phyloP scores from a whole-genome alignment of 2,797 vertebrate genomes.

The Gymnopithys bicolor region DNA sequence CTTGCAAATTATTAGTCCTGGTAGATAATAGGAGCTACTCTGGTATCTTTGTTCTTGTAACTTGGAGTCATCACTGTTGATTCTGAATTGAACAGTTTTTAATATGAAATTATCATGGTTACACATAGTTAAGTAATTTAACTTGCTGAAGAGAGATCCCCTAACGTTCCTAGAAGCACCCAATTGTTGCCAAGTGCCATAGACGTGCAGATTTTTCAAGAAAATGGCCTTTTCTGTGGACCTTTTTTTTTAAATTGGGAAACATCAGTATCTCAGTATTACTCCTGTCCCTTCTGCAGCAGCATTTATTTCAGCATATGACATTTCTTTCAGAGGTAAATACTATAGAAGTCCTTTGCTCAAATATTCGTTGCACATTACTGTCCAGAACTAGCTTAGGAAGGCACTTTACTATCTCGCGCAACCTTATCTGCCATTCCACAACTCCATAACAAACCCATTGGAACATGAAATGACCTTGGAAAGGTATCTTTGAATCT shows the following conservation, averaged over 20 bases:
- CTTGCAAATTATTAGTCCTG: neutral
- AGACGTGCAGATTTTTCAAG: neutral
- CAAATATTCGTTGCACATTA: constrained; percentile 51
- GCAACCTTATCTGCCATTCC: constrained; percentile 39
- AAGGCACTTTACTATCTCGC: constrained; percentile 54
- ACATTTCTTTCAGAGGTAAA: neutral
- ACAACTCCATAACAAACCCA: constrained; percentile 36
- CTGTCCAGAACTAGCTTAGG: constrained; percentile 59
- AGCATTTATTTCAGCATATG: neutral
- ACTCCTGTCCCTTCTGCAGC: neutral
- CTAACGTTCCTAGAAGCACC: neutral
- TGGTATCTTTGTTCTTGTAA: neutral
- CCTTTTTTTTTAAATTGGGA: neutral
- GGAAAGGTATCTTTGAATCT: constrained; percentile 43
- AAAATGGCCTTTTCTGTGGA: neutral
- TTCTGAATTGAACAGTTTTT: neutral
- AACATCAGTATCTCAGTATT: neutral
- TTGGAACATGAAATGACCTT: constrained; percentile 50
- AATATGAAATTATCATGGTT: neutral
- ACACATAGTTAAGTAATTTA: neutral
- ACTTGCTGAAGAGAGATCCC: neutral
- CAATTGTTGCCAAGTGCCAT: neutral
- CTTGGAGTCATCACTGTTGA: neutral
- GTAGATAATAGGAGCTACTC: neutral
- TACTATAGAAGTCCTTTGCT: constrained; percentile 8